Evolutionary conservation across 2,888 invertebrate species (phyloP).

Genomic region (Zonitis immaculata): DNA sequence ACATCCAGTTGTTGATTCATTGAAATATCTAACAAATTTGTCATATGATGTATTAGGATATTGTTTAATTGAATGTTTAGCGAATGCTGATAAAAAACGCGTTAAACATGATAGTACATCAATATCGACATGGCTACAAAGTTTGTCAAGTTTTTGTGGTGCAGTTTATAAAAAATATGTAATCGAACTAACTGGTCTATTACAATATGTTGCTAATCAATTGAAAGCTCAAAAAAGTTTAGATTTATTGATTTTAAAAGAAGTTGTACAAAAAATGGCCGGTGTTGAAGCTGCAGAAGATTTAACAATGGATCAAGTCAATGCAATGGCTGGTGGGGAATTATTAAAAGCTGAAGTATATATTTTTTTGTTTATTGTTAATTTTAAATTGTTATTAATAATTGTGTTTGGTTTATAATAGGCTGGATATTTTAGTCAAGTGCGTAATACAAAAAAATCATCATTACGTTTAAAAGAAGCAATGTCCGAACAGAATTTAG

Average conservation of each 20-base stretch:
- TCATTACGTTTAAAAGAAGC: constrained; percentile 93
- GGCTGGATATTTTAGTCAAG: constrained; percentile 97
- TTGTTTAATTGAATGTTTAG: constrained; percentile 90
- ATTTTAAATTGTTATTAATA: constrained; percentile 8
- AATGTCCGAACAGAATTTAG: constrained; percentile 87
- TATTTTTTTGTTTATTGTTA: constrained; percentile 2
- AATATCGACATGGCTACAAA: constrained; percentile 90
- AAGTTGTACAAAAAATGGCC: constrained; percentile 99
- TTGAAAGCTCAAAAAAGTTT: constrained; percentile 92
- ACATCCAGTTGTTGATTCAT: constrained; percentile 91
- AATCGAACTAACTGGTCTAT: constrained; percentile 88
- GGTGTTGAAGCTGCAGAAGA: constrained; percentile 97
- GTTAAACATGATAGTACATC: constrained; percentile 88
- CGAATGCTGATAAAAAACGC: constrained; percentile 68
- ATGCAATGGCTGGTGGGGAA: constrained; percentile 97
- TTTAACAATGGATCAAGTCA: constrained; percentile 92
- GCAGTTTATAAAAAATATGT: constrained; percentile 96
- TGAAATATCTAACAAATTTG: constrained; percentile 91
- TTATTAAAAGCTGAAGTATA: constrained; percentile 85
- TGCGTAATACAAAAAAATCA: constrained; percentile 93
- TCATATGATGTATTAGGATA: constrained; percentile 96
- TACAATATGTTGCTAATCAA: constrained; percentile 97
- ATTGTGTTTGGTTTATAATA: too few species aligned
- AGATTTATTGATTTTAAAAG: constrained; percentile 89
- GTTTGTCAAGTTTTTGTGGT: constrained; percentile 92